Percentiles rank a stretch among this genome's conserved stretches.
Evolutionary conservation across 2,797 vertebrate genomes (phyloP).

Genomic region (Passerculus sandwichensis): DNA sequence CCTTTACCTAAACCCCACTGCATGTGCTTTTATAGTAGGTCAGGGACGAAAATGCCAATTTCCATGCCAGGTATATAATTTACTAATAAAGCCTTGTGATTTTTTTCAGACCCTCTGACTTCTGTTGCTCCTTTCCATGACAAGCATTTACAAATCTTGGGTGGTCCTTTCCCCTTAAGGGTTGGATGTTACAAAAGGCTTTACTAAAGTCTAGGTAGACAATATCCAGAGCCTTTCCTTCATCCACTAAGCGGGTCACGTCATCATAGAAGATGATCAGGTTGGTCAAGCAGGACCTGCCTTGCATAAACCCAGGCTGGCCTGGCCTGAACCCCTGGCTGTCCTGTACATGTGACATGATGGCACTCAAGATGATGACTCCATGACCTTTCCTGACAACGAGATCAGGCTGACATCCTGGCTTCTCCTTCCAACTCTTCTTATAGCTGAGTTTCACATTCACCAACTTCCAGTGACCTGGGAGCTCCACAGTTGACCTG

Average conservation of each 20-base stretch:
- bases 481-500: background rate
- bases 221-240: background rate
- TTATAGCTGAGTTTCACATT: background rate
- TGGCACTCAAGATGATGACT: background rate
- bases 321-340: background rate
- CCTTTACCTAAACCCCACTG: background rate
- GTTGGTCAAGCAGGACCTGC: background rate
- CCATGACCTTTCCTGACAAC: background rate
- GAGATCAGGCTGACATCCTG: background rate
- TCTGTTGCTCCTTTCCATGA: background rate
- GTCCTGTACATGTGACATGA: background rate
- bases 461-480: accelerated
- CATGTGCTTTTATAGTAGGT: background rate
- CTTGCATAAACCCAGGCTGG: background rate
- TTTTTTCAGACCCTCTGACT: background rate
- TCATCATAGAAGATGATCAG: background rate
- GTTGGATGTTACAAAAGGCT: background rate
- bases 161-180: too few species aligned
- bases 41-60: background rate
- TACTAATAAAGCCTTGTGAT: background rate
- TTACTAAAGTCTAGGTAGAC: background rate
- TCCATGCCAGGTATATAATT: background rate
- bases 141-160: accelerated
- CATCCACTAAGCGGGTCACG: background rate
- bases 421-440: background rate